Conservation (phyloP, 2,888 invertebrate genomes). For the Doris montereyensis region DNA sequence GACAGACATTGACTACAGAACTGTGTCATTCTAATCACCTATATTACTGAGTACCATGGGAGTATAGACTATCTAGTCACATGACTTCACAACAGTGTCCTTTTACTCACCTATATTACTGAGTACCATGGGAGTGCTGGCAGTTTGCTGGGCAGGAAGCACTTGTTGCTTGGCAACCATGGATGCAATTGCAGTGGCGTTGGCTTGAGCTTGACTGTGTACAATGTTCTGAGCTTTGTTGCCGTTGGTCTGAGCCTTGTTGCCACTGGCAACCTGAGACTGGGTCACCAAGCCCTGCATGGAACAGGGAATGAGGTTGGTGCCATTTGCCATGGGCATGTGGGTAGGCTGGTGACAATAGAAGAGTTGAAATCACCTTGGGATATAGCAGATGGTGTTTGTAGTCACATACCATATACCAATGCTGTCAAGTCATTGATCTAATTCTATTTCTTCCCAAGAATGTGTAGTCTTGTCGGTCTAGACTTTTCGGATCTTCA, state of each 20-base stretch:
- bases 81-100: too few relatives aligned
- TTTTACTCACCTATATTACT: conserved; percentile 60
- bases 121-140: conserved; percentile 55
- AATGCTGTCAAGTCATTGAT: too few relatives aligned
- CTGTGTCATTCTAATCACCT: too few relatives aligned
- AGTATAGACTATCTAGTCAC: conserved; percentile 51
- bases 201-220: conserved; percentile 36
- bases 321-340: conserved; percentile 48
- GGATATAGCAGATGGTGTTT: too few relatives aligned
- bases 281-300: conserved; percentile 46
- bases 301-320: conserved; percentile 44
- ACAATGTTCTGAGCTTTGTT: conserved; percentile 35
- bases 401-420: too few relatives aligned
- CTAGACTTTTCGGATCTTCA: too few relatives aligned
- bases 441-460: too few relatives aligned
- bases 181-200: conserved; percentile 54
- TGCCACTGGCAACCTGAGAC: conserved; percentile 44
- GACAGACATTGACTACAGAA: too few relatives aligned
- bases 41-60: conserved; percentile 62
- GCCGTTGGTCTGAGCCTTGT: conserved; percentile 43
- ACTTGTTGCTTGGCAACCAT: conserved; percentile 63
- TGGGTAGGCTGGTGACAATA: conserved; percentile 40
- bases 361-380: neutral
- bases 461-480: too few relatives aligned
- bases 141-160: conserved; percentile 59